phyloP scores from a whole-genome alignment of 2,888 invertebrate genomes.

The Cylloceria caligata region DNA sequence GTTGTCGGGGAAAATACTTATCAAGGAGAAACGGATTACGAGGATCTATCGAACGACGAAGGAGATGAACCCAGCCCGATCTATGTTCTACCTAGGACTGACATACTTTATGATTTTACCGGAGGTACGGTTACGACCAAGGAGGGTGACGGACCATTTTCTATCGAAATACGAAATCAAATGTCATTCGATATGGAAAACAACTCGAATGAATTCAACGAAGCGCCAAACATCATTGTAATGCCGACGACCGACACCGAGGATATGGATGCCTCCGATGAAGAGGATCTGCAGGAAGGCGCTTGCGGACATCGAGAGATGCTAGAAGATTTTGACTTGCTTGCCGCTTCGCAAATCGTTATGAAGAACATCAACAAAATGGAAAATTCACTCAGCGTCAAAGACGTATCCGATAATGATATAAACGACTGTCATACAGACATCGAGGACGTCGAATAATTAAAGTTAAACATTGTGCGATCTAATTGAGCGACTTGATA shows the following conservation, averaged over 20 bases:
- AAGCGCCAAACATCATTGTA: constrained; percentile 72
- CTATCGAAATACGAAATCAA: constrained; percentile 80
- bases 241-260: constrained; percentile 81
- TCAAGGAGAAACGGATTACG: constrained; percentile 81
- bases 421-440: constrained; percentile 80
- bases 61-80: constrained; percentile 74
- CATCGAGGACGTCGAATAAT: constrained; percentile 81
- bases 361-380: constrained; percentile 80
- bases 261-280: constrained; percentile 82
- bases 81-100: constrained; percentile 74
- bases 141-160: constrained; percentile 83
- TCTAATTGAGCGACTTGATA: not conserved
- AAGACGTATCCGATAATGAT: constrained; percentile 73
- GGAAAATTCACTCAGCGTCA: constrained; percentile 74
- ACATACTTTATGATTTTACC: constrained; percentile 78
- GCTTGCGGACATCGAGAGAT: constrained; percentile 74
- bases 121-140: constrained; percentile 82
- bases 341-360: constrained; percentile 79
- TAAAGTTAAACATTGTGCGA: not conserved
- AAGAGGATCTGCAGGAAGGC: constrained; percentile 76
- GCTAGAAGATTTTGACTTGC: constrained; percentile 76
- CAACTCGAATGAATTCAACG: constrained; percentile 28
- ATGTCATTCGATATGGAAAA: constrained; percentile 73
- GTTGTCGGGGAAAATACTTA: constrained; percentile 67
- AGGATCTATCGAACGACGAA: constrained; percentile 81